Evolutionary conservation across 2,888 invertebrate genomes (phyloP).

Genomic region (Pocota personata): DNA sequence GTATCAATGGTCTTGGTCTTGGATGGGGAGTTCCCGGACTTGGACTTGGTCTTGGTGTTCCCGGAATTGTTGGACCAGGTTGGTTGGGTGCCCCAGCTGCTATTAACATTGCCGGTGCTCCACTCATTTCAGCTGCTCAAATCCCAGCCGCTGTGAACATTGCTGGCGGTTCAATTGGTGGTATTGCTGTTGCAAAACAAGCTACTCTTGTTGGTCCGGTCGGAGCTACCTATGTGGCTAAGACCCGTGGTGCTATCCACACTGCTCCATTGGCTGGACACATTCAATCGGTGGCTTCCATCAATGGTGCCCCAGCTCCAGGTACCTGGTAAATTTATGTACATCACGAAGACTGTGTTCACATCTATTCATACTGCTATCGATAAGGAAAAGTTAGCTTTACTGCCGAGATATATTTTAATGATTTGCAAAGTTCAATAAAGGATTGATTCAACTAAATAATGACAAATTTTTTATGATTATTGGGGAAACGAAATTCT

Average conservation of each 20-base stretch:
- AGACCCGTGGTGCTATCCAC: constrained; percentile 80
- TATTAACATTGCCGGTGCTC: constrained; percentile 3
- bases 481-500: constrained; percentile 17
- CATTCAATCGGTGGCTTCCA: constrained; percentile 78
- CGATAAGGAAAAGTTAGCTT: constrained; percentile 34
- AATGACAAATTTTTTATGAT: constrained; percentile 52
- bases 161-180: constrained; percentile 48
- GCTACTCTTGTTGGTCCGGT: constrained; percentile 79
- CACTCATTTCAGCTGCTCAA: constrained; percentile 39
- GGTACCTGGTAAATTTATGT: constrained; percentile 75
- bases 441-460: constrained; percentile 65
- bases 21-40: constrained; percentile 26
- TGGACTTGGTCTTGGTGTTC: constrained; percentile 27
- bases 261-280: constrained; percentile 80
- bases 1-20: constrained; percentile 20
- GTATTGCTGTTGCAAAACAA: constrained; percentile 78
- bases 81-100: constrained; percentile 43
- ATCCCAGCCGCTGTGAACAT: constrained; percentile 73
- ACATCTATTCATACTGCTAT: neutral
- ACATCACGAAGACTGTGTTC: constrained; percentile 29
- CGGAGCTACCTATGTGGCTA: constrained; percentile 79
- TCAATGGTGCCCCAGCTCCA: constrained; percentile 80
- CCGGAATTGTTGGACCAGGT: constrained; percentile 34
- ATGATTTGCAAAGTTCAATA: constrained; percentile 68
- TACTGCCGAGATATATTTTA: constrained; percentile 24